Conservation (phyloP, 2,797 vertebrate species). For the Gymnopithys bicolor region DNA sequence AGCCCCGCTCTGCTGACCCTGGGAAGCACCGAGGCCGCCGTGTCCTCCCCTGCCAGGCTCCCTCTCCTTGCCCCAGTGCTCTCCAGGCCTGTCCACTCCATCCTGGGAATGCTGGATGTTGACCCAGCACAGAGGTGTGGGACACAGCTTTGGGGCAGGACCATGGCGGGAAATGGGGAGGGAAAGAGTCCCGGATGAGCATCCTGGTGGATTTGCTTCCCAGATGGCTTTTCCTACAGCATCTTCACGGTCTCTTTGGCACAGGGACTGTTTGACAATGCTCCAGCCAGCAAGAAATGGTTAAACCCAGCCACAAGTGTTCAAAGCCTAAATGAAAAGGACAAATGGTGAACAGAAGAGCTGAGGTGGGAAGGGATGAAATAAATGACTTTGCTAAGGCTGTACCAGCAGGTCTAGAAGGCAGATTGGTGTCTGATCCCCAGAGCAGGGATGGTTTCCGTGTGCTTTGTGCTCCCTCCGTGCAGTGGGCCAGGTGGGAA, state of each 20-base stretch:
- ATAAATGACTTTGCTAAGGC: not conserved
- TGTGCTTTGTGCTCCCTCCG: not conserved
- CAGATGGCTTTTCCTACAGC: fast-evolving
- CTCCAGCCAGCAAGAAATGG: not conserved
- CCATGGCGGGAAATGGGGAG: fast-evolving
- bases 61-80: not conserved
- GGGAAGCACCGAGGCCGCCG: not conserved
- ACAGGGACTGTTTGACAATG: fast-evolving
- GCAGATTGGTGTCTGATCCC: fast-evolving
- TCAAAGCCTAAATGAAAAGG: not conserved
- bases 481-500: not conserved
- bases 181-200: not conserved
- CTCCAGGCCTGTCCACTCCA: not conserved
- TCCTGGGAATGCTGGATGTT: not conserved
- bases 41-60: not conserved
- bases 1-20: not conserved
- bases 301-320: not conserved
- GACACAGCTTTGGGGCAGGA: not conserved
- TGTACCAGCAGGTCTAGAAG: not conserved
- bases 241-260: not conserved
- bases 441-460: not conserved
- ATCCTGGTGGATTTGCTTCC: not conserved
- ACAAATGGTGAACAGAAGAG: not conserved
- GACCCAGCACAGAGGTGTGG: not conserved
- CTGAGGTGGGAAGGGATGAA: not conserved